phyloP scores from a whole-genome alignment of 2,888 invertebrate genomes.

The Cecidostiba fungosa region DNA sequence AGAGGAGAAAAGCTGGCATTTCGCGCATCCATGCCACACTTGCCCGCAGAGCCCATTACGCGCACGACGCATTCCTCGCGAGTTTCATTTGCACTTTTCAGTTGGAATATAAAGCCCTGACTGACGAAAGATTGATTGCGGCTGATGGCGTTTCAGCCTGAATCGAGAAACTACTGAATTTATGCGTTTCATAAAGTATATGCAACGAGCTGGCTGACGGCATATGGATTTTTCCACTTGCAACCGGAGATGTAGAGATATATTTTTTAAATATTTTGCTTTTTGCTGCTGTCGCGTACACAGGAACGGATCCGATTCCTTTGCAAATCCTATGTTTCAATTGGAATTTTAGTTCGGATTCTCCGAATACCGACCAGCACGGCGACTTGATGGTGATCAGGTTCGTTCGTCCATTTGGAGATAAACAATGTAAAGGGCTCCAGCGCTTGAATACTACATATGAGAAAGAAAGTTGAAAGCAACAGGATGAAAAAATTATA shows the following conservation, averaged over 20 bases:
- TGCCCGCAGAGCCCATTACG: slow-evolving; percentile 18
- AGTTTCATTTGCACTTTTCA: slow-evolving; percentile 10
- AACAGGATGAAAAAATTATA: too few relatives aligned
- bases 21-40: slow-evolving; percentile 7
- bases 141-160: background rate
- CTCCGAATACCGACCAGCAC: too few relatives aligned
- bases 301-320: too few relatives aligned
- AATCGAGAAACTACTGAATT: background rate
- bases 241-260: too few relatives aligned
- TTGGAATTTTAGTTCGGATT: too few relatives aligned
- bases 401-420: too few relatives aligned
- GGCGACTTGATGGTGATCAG: too few relatives aligned
- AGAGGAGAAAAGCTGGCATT: background rate
- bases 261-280: background rate
- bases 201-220: background rate
- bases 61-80: slow-evolving; percentile 16
- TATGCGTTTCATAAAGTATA: background rate
- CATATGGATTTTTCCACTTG: background rate
- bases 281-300: background rate
- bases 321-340: too few relatives aligned
- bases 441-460: background rate
- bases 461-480: background rate
- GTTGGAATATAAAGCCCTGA: background rate
- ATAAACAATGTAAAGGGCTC: too few relatives aligned
- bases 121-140: background rate